Conservation (phyloP, 2,888 invertebrate species). For the Trachelus iudaicus region DNA sequence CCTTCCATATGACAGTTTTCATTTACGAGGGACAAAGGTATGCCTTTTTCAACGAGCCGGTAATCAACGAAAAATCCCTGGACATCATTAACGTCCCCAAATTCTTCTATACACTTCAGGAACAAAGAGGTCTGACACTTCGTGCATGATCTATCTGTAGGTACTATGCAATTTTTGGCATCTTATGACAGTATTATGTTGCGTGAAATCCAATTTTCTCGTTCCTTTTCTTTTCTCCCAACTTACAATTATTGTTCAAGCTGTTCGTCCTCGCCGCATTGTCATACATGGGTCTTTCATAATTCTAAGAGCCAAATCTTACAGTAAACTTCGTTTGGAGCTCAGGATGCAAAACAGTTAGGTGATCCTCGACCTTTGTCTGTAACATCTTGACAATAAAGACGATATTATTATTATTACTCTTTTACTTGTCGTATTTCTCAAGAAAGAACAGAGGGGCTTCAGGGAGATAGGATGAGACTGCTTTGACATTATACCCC, state of each 20-base stretch:
- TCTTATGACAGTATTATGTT: neutral
- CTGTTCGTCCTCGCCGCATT: no score
- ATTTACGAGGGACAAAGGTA: constrained; percentile 7
- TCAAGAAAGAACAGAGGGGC: neutral
- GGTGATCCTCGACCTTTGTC: no score
- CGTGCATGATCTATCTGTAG: neutral
- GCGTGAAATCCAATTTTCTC: neutral
- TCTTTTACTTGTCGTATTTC: neutral
- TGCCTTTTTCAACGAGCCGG: neutral
- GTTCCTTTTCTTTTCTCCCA: neutral
- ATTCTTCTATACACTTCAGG: neutral
- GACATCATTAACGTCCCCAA: neutral
- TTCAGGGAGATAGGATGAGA: neutral
- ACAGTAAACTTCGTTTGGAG: neutral
- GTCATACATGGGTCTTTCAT: neutral
- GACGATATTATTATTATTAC: neutral
- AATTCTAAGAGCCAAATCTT: neutral
- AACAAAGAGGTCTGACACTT: neutral
- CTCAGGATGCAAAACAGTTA: no score
- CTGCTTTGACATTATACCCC: neutral
- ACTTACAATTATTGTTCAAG: neutral
- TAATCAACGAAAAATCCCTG: constrained; percentile 1
- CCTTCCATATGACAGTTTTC: neutral
- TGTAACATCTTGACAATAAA: no score
- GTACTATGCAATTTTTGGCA: neutral